Evolutionary conservation across 2,797 vertebrate species (phyloP).

Genomic region (Picus viridis): DNA sequence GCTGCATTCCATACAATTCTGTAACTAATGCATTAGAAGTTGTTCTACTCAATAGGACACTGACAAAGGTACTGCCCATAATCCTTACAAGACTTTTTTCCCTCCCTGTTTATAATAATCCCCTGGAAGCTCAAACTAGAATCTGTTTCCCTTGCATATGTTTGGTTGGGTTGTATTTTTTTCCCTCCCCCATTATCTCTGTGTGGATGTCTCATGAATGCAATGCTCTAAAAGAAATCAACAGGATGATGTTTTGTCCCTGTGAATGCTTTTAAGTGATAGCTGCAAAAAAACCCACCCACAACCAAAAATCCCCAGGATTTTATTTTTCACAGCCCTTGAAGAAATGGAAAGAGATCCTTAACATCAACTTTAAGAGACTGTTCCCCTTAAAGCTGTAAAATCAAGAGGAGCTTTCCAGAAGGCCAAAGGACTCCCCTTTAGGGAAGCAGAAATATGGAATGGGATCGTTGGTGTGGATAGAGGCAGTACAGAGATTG

Average conservation of each 20-base stretch:
- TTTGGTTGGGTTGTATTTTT: background rate
- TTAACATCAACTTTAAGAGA: background rate
- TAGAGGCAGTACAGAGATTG: background rate
- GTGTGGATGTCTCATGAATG: constrained; percentile 16
- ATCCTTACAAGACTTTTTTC: constrained; percentile 43
- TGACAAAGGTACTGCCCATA: constrained; percentile 39
- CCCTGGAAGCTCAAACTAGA: constrained; percentile 42
- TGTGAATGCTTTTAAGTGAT: constrained; percentile 33
- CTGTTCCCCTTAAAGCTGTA: background rate
- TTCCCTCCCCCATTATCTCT: constrained; percentile 26
- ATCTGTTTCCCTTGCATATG: constrained; percentile 12
- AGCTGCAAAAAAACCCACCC: background rate
- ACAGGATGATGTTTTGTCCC: constrained; percentile 11
- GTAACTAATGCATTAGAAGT: constrained; percentile 44
- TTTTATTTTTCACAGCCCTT: background rate
- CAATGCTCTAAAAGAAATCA: constrained; percentile 25
- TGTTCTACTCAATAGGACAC: constrained; percentile 47
- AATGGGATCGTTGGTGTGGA: background rate
- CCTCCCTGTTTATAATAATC: constrained; percentile 42
- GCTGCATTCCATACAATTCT: constrained; percentile 32
- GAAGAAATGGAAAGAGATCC: background rate
- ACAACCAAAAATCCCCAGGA: background rate
- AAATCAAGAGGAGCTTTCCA: background rate
- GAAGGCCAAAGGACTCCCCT: background rate
- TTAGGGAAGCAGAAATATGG: background rate